A percentile compares a stretch with the other conserved stretches of the same genome.
phyloP scores from a whole-genome alignment of 1,140 invertebrate species.

The Planococcus citri region DNA sequence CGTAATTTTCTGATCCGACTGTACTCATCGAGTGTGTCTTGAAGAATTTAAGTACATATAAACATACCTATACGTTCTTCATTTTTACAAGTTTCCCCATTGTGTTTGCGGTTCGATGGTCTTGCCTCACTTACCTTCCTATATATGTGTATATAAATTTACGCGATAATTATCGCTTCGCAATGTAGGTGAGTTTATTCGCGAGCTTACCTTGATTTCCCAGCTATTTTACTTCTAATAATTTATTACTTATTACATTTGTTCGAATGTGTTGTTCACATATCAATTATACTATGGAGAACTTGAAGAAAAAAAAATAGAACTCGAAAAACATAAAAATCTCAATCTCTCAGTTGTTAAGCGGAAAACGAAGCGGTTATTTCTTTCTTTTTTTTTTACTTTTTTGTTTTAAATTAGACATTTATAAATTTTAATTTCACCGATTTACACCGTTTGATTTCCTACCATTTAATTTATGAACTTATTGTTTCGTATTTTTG shows the following conservation, averaged over 20 bases:
- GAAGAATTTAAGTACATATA: neutral
- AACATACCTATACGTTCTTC: constrained; percentile 5
- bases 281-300: constrained; percentile 5
- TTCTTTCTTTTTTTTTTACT: too few species aligned
- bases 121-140: neutral
- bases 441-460: neutral
- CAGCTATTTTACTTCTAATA: constrained; percentile 16
- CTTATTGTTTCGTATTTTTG: neutral
- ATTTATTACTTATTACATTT: constrained; percentile 17
- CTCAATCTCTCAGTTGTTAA: neutral
- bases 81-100: constrained; percentile 19
- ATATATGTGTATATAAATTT: constrained; percentile 15
- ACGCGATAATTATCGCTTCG: constrained; percentile 14
- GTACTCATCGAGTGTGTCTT: neutral
- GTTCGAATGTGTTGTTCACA: constrained; percentile 15
- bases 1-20: constrained; percentile 12
- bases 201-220: constrained; percentile 16
- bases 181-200: constrained; percentile 16
- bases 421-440: neutral
- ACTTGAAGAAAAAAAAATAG: neutral
- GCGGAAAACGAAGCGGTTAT: constrained; percentile 9
- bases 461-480: neutral
- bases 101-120: constrained; percentile 19
- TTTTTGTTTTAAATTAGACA: constrained; percentile 8
- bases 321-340: neutral